Conservation (phyloP, 2,113 vertebrate species). For the Hippocampus zosterae region DNA sequence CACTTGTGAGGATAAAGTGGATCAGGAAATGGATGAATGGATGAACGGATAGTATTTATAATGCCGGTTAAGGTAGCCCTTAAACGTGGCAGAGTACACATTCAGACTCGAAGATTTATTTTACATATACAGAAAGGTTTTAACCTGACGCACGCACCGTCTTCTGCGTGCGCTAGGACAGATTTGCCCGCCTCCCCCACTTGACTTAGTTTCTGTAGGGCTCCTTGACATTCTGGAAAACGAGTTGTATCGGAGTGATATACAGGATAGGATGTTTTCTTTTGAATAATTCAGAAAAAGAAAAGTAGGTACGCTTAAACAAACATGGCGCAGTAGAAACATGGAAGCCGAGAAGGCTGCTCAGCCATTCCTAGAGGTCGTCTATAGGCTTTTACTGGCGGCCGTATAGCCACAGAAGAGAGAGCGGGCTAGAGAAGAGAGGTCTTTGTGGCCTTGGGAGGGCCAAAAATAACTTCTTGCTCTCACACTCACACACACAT, state of each 20-base stretch:
- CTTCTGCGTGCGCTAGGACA: too few species aligned
- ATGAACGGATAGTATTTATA: not conserved
- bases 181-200: not conserved
- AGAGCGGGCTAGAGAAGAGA: constrained; percentile 29
- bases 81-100: too few species aligned
- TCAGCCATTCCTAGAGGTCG: constrained; percentile 45
- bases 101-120: too few species aligned
- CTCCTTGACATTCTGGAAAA: not conserved
- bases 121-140: too few species aligned
- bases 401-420: constrained; percentile 23
- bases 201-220: not conserved
- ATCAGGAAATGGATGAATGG: too few species aligned
- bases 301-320: constrained; percentile 20
- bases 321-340: constrained; percentile 30
- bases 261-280: not conserved
- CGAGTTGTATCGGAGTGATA: not conserved
- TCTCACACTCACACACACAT: constrained; percentile 28
- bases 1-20: too few species aligned
- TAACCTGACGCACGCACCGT: too few species aligned
- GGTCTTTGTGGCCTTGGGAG: constrained; percentile 56
- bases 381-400: constrained; percentile 30
- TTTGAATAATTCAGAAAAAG: constrained; percentile 36
- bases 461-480: constrained; percentile 60
- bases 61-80: too few species aligned
- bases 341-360: constrained; percentile 11